Percentiles rank a stretch among this genome's conserved stretches.
phyloP scores from a whole-genome alignment of 1,140 invertebrate genomes.

The Lordiphosa collinella region DNA sequence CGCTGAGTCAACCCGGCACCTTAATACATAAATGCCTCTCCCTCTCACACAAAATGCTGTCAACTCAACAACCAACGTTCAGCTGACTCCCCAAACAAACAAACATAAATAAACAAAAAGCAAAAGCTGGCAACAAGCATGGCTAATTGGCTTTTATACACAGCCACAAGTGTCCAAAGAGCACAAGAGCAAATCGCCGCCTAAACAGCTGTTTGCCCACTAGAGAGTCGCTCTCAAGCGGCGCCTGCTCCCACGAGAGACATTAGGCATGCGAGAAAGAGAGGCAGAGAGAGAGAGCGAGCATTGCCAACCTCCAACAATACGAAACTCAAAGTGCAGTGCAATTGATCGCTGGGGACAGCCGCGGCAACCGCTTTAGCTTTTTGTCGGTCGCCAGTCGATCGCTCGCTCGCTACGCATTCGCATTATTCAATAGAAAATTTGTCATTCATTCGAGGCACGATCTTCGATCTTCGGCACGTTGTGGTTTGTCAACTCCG shows the following conservation, averaged over 20 bases:
- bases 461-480: constrained; percentile 31
- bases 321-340: constrained; percentile 59
- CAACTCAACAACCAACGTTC: constrained; percentile 16
- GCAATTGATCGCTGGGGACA: constrained; percentile 50
- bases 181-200: no score
- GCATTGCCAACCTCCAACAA: constrained; percentile 39
- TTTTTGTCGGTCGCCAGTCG: constrained; percentile 23
- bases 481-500: constrained; percentile 30
- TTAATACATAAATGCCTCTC: constrained; percentile 5
- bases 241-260: not conserved
- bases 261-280: not conserved
- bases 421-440: constrained; percentile 39
- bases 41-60: constrained; percentile 11
- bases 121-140: constrained; percentile 35
- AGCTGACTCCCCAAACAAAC: constrained; percentile 32
- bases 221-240: constrained; percentile 1
- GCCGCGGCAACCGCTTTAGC: constrained; percentile 12
- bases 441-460: constrained; percentile 57
- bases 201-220: constrained; percentile 33
- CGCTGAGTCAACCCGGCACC: constrained; percentile 41
- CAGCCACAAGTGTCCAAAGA: constrained; percentile 33
- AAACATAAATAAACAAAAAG: constrained; percentile 49
- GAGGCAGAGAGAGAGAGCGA: constrained; percentile 8
- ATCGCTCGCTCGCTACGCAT: constrained; percentile 17
- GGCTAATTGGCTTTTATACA: constrained; percentile 42